These are phyloP conservation scores for Microctonus brassicae DNA, from an alignment of 2,888 invertebrate species.

Conservation along the genomic window DNA sequence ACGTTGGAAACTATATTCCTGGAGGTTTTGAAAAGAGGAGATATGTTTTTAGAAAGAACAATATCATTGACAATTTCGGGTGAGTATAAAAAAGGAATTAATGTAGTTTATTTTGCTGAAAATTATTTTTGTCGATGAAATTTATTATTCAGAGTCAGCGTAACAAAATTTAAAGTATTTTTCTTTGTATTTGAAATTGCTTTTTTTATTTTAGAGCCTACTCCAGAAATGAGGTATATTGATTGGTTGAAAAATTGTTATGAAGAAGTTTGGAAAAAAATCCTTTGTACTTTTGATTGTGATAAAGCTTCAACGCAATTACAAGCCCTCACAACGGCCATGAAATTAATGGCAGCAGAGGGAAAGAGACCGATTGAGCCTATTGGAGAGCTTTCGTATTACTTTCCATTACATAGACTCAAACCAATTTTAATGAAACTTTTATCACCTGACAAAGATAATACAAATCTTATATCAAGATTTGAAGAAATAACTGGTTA, in stretches of 20 bases:
- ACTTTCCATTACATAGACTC: conserved; percentile 78
- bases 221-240: conserved; percentile 75
- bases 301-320: conserved; percentile 72
- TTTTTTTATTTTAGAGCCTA: conserved; percentile 23
- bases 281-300: conserved; percentile 74
- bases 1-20: conserved; percentile 81
- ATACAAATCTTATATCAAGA: conserved; percentile 75
- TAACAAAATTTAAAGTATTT: no score
- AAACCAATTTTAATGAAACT: conserved; percentile 78
- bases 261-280: conserved; percentile 75
- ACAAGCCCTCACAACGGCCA: conserved; percentile 79
- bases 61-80: conserved; percentile 63
- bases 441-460: conserved; percentile 75
- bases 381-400: conserved; percentile 69
- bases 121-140: no score
- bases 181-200: no score
- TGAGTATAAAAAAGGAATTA: conserved; percentile 39
- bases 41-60: conserved; percentile 74
- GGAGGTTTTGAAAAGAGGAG: conserved; percentile 77
- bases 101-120: conserved; percentile 4
- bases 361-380: conserved; percentile 77
- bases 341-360: conserved; percentile 82
- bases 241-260: conserved; percentile 81
- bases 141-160: no score
- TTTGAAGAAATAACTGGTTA: conserved; percentile 83